Percentiles rank a stretch among this genome's conserved stretches.
Conservation (phyloP, 2,888 invertebrate species). For the Eupithecia abbreviata region DNA sequence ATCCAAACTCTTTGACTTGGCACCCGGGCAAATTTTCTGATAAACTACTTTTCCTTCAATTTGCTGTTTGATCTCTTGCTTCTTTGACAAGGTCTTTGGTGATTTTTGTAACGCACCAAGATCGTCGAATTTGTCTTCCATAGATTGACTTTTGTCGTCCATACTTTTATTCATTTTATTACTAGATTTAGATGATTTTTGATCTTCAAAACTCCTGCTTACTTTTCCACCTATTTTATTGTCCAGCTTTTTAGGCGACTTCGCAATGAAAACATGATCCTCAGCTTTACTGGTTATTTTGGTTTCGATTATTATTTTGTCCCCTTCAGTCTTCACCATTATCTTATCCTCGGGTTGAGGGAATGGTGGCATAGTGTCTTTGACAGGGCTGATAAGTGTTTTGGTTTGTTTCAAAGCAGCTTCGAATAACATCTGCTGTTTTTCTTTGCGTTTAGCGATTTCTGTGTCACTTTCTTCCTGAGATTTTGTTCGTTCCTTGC, state of each 20-base stretch:
- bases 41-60: constrained; percentile 86
- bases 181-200: constrained; percentile 80
- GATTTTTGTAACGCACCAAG: constrained; percentile 83
- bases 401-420: constrained; percentile 90
- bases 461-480: constrained; percentile 89
- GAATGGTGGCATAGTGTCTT: constrained; percentile 88
- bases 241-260: constrained; percentile 89
- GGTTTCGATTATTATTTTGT: constrained; percentile 87
- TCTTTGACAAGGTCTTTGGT: constrained; percentile 83
- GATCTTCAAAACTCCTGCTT: constrained; percentile 86
- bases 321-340: constrained; percentile 88
- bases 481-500: constrained; percentile 88
- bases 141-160: constrained; percentile 85
- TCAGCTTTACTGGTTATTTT: constrained; percentile 90
- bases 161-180: constrained; percentile 85
- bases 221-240: constrained; percentile 83
- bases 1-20: constrained; percentile 88
- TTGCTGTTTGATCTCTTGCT: constrained; percentile 85
- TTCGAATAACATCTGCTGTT: constrained; percentile 90
- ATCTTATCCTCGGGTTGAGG: constrained; percentile 90
- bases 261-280: constrained; percentile 90
- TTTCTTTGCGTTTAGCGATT: constrained; percentile 88
- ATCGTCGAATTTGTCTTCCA: constrained; percentile 85
- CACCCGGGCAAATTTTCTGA: constrained; percentile 79
- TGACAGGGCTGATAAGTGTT: constrained; percentile 88